Percentiles rank a stretch among this genome's conserved stretches.
phyloP scores from a whole-genome alignment of 2,113 vertebrate genomes.

The Pituophis catenifer region DNA sequence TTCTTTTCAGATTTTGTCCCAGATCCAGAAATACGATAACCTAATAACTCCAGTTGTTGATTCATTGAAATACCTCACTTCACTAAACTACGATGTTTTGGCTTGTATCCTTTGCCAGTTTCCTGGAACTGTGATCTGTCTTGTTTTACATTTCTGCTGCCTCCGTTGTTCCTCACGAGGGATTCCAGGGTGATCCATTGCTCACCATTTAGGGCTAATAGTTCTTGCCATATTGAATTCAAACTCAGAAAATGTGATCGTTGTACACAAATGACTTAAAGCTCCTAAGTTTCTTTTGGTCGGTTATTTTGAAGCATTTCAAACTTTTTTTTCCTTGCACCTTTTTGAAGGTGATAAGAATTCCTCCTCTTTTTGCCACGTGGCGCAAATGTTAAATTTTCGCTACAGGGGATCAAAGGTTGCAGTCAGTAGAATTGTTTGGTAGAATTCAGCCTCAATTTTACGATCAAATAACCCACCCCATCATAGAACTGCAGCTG shows the following conservation, averaged over 20 bases:
- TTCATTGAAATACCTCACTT: constrained; percentile 98
- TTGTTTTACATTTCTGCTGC: not conserved
- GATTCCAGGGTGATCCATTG: not conserved
- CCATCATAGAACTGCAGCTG: too few species aligned
- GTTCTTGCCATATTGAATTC: not conserved
- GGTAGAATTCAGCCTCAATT: not conserved
- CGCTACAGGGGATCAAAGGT: not conserved
- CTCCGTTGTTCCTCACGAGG: not conserved
- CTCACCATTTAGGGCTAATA: not conserved
- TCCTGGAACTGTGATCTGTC: accelerated
- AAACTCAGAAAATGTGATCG: not conserved
- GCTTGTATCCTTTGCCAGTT: constrained; percentile 90
- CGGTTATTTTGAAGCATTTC: not conserved
- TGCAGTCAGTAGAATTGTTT: not conserved
- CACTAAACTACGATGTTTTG: constrained; percentile 94
- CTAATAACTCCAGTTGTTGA: constrained; percentile 97
- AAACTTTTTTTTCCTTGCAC: not conserved
- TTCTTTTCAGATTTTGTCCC: constrained; percentile 88
- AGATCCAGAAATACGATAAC: constrained; percentile 99
- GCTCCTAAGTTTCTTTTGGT: too few species aligned
- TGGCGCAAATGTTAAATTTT: not conserved
- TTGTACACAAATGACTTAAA: not conserved
- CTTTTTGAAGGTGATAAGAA: not conserved
- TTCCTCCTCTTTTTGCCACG: not conserved
- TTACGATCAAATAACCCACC: not conserved